Conservation (phyloP, 2,888 invertebrate genomes). For the Adelognathus sp. region DNA sequence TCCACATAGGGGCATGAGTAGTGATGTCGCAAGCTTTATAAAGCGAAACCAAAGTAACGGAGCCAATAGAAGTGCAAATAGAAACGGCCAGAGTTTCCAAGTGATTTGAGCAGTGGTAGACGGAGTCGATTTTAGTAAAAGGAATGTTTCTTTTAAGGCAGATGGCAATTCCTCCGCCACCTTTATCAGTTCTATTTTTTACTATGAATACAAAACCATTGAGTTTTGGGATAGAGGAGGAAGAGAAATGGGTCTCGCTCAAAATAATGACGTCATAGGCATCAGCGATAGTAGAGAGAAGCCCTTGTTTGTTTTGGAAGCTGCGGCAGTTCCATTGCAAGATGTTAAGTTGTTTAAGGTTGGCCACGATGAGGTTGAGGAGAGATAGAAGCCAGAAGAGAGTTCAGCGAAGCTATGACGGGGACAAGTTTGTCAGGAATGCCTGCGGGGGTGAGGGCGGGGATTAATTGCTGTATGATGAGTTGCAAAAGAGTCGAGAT, state of each 20-base stretch:
- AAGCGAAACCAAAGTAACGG: conserved; percentile 7
- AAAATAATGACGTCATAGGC: conserved; percentile 20
- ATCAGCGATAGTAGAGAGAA: not conserved
- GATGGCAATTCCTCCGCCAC: conserved; percentile 27
- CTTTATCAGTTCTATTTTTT: not conserved
- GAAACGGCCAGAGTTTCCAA: conserved; percentile 22
- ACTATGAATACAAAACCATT: not conserved
- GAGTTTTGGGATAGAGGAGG: not conserved
- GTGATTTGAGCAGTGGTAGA: not conserved
- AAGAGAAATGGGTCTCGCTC: conserved; percentile 16
- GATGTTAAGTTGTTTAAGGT: not conserved
- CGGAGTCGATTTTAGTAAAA: not conserved
- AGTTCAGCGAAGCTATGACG: not conserved
- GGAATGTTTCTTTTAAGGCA: conserved; percentile 11
- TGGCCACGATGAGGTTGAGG: not conserved
- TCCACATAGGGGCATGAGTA: not conserved
- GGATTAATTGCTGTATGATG: conserved; percentile 8
- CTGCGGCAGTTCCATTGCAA: conserved; percentile 28
- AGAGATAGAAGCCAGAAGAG: not conserved
- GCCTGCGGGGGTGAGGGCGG: not conserved
- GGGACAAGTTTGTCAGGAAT: not conserved
- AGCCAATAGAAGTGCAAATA: not conserved
- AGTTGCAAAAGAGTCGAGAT: not conserved
- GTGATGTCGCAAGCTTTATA: not conserved
- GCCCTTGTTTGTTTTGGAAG: conserved; percentile 3